Evolutionary conservation across 2,113 vertebrate species (phyloP).

Genomic region (Chionis minor): DNA sequence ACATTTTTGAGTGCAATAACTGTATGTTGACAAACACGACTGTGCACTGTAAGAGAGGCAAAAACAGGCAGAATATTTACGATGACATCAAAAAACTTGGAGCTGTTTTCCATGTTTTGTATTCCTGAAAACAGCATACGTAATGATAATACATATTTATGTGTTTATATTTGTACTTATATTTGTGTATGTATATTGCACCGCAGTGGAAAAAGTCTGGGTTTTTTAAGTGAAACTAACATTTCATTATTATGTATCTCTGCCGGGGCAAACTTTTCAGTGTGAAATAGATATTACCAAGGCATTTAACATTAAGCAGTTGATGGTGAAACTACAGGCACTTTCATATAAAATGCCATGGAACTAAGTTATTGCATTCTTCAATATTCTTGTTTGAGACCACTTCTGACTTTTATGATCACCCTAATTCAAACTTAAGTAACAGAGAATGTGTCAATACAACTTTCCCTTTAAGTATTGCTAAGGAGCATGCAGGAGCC

Average conservation of each 20-base stretch:
- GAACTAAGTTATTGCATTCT: not conserved
- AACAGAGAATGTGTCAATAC: constrained; percentile 52
- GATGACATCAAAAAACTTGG: not conserved
- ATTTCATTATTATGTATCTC: not conserved
- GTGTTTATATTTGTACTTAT: not conserved
- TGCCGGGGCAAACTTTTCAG: not conserved
- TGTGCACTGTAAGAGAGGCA: not conserved
- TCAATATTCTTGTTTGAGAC: constrained; percentile 18
- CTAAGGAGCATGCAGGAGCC: constrained; percentile 54
- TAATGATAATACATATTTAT: not conserved
- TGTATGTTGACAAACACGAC: not conserved
- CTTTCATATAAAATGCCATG: not conserved
- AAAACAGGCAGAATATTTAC: not conserved
- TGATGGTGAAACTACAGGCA: not conserved
- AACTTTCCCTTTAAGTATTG: constrained; percentile 55
- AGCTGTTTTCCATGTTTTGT: not conserved
- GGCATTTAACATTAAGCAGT: not conserved
- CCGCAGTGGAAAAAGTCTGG: not conserved
- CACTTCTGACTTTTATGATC: constrained; percentile 51
- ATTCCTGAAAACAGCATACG: not conserved
- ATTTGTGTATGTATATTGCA: not conserved
- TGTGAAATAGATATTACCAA: not conserved
- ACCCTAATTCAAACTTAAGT: constrained; percentile 27
- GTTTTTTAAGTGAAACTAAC: not conserved
- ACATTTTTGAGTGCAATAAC: not conserved